These are phyloP conservation scores for Gymnocephalus cernua DNA, from an alignment of 2,113 vertebrate genomes.

Conservation along the genomic window DNA sequence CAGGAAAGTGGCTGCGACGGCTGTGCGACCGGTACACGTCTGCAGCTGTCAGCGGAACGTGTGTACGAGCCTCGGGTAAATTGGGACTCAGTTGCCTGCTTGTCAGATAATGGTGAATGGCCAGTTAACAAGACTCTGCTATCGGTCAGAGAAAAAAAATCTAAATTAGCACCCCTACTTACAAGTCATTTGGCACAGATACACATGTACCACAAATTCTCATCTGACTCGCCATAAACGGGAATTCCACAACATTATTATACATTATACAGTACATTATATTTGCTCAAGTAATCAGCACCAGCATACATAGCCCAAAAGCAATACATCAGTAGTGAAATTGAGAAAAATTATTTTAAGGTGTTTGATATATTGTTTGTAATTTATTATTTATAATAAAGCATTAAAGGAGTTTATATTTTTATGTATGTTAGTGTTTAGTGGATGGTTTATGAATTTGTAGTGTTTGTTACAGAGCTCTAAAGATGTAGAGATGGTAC, in stretches of 20 bases:
- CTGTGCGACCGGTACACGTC: too few species aligned
- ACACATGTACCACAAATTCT: slow-evolving; percentile 30
- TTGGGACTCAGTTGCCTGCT: too few species aligned
- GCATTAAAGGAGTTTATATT: background rate
- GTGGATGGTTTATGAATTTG: background rate
- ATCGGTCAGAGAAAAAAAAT: too few species aligned
- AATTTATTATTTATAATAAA: too few species aligned
- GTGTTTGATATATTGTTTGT: too few species aligned
- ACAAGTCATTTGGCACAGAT: slow-evolving; percentile 33
- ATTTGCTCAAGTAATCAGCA: slow-evolving; percentile 24
- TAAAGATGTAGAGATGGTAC: background rate
- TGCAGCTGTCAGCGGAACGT: too few species aligned
- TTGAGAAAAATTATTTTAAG: background rate
- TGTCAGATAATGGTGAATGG: too few species aligned
- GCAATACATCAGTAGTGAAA: background rate
- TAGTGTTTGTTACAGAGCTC: background rate
- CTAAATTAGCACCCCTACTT: background rate
- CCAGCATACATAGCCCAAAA: background rate
- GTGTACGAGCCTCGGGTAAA: too few species aligned
- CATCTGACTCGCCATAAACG: slow-evolving; percentile 25
- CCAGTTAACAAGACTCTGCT: too few species aligned
- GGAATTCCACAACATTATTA: slow-evolving; percentile 19
- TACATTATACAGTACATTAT: too few species aligned
- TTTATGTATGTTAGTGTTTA: background rate
- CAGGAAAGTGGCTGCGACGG: too few species aligned